Base-by-base conservation (phyloP, 2,888 invertebrate genomes). In the Baronia brevicornis region DNA sequence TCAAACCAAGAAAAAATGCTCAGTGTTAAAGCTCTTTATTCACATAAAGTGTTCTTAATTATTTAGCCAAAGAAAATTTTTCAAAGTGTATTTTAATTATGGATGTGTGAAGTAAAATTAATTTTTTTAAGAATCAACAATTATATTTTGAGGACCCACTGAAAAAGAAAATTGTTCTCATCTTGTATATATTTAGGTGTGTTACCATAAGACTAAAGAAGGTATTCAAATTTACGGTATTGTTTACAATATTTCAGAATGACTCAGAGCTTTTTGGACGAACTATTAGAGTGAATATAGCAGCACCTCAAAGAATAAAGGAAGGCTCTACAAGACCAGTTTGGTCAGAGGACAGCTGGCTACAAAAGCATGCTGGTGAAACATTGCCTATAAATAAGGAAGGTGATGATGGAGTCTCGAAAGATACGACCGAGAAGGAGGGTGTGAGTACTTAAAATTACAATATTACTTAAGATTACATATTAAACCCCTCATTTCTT, bases 291-390 rank as follows among this genome's bases (percentile, higher is more conserved):
- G 97, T 97, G 1, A 99, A 99, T 70, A 88, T 98, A 46, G 99
- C 99, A 2, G 97, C 97, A 51, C 98, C 99, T 2, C 96, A 97
- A 67, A 91, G 95, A 50, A 93, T 97, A 31, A 97, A 96, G 67
- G 98, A 98, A 82, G 96, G 97, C 11, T 96, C 95, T 4, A 93
- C 95, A 0, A 88, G 94, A 43, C 94, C 97, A 1, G 97, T 99
- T 2, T 99, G 99, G 99, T 94, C 97, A 0, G 98, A 98, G 63
- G 99, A 99, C 68, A 89, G 90, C 28, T 99, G 99, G 99, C 74
- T 99, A n/a, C 96, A 96, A 65, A 94, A 96, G 62, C 97, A 98
- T 84, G 97, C 97, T 1, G 97, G 97, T 1, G 94, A 94, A 61
- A 96, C 96, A 0, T 84, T 91, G 5, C 82, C 89, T 6, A 73